These are phyloP conservation scores for Sula dactylatra DNA, from an alignment of 2,113 vertebrate species.

Conservation along the genomic window DNA sequence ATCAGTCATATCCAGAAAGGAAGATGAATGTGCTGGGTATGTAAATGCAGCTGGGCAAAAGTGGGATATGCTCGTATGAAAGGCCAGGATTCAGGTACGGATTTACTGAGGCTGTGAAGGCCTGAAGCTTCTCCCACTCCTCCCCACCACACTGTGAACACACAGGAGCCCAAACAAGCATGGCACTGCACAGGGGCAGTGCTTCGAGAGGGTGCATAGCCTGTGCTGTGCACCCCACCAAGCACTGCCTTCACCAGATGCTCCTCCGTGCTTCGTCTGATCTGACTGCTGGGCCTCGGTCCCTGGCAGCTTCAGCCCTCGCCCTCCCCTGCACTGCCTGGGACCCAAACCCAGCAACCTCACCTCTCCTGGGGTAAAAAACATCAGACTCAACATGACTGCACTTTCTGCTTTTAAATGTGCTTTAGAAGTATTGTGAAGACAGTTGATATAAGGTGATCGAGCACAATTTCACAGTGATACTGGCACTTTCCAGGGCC, in stretches of 20 bases:
- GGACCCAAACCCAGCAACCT: neutral
- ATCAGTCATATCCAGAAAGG: neutral
- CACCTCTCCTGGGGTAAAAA: neutral
- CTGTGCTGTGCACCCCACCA: rapidly evolving
- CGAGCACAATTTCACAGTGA: neutral
- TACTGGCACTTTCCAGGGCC: neutral
- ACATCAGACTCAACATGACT: neutral
- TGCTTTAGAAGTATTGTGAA: neutral
- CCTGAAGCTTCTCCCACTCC: neutral
- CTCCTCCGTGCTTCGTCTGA: rapidly evolving
- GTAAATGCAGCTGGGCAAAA: neutral
- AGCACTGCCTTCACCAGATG: neutral
- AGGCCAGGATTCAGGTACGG: neutral
- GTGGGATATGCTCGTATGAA: neutral
- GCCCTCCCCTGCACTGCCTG: neutral
- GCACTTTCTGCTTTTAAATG: neutral
- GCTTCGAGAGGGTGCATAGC: neutral
- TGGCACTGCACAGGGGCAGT: neutral
- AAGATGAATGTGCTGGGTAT: neutral
- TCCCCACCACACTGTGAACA: neutral
- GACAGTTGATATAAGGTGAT: neutral
- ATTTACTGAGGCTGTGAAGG: neutral
- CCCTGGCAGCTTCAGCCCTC: neutral
- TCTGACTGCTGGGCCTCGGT: rapidly evolving
- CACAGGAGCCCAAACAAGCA: neutral